A percentile compares a stretch with the other conserved stretches of the same genome.
phyloP scores from a whole-genome alignment of 2,797 vertebrate genomes.

The Dallia pectoralis region DNA sequence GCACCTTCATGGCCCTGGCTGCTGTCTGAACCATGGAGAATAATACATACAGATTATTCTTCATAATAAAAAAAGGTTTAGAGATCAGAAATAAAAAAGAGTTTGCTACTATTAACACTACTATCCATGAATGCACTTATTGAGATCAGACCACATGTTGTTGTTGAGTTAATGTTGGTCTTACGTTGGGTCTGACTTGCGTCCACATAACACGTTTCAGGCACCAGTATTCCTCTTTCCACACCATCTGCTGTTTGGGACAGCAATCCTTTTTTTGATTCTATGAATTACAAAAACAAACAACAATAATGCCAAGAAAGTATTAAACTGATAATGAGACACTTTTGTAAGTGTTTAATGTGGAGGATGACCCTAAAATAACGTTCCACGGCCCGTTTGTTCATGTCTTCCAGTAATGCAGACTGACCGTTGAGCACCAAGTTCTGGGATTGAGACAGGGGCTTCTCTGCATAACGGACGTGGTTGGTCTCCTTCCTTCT shows the following conservation, averaged over 20 bases:
- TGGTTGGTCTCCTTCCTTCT: constrained; percentile 75
- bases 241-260: constrained; percentile 41
- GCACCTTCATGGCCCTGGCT: constrained; percentile 41
- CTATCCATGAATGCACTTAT: not conserved
- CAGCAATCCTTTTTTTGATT: constrained; percentile 26
- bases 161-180: not conserved
- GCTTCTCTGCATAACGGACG: constrained; percentile 79
- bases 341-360: not conserved
- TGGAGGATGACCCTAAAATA: not conserved
- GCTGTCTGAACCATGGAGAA: constrained; percentile 60
- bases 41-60: not conserved
- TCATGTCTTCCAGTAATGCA: not conserved
- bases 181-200: constrained; percentile 67
- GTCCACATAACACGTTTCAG: constrained; percentile 85
- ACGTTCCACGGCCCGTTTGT: not conserved
- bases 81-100: too few species aligned
- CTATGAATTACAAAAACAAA: constrained; percentile 35
- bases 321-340: not conserved
- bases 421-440: constrained; percentile 51
- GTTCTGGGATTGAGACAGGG: constrained; percentile 50
- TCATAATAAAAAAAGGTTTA: too few species aligned
- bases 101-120: too few species aligned
- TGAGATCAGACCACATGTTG: not conserved
- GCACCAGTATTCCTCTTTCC: constrained; percentile 77
- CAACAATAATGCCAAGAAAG: not conserved